Evolutionary conservation across 2,888 invertebrate genomes (phyloP), one percentile per base, ranked within the genome.

Genomic region (Athalia cordata): DNA sequence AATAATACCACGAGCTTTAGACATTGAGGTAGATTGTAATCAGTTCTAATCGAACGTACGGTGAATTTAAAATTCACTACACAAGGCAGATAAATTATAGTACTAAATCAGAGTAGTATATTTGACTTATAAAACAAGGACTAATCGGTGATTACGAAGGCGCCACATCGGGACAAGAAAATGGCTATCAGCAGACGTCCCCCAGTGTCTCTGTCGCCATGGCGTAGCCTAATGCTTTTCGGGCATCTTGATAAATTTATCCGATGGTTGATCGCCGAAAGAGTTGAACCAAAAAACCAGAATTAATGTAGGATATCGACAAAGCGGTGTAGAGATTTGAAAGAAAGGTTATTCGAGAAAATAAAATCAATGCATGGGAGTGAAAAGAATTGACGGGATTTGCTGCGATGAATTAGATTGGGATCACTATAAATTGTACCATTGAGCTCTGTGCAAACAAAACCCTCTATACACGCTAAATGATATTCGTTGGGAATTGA

Each of bases 161-260:
- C 66, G 49, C 66, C 66, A 47, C 47, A 67, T 6, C 9, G 66
- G 15, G 8, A 50, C 5, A 15, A 50, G 50, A 67, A 11, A 67
- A 13, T 49, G 49, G 6, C 15, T 50, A 13, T 45, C 45, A 64
- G 47, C 66, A 47, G 50, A 6, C 66, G 15, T 43, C 15, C 1
- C 11, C 5, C 49, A 49, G 49, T 49, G 49, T 66, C 4, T 11
- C 43, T n/a, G 49, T 49, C 50, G 29, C n/a, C n/a, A n/a, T 29
- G 29, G 29, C 29, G 50, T 50, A 8, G 49, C 66, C 50, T 50
- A 50, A 67, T 67, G 50, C 50, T 9, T 50, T 67, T 67, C 66
- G 66, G 66, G 50, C 66, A 67, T 67, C 66, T 67, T 67, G 66
- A 50, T 67, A 67, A 15, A 50, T 50, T 13, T 9, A 67, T 67